Conservation (phyloP, 2,797 vertebrate genomes). For the Poecile montanus region DNA sequence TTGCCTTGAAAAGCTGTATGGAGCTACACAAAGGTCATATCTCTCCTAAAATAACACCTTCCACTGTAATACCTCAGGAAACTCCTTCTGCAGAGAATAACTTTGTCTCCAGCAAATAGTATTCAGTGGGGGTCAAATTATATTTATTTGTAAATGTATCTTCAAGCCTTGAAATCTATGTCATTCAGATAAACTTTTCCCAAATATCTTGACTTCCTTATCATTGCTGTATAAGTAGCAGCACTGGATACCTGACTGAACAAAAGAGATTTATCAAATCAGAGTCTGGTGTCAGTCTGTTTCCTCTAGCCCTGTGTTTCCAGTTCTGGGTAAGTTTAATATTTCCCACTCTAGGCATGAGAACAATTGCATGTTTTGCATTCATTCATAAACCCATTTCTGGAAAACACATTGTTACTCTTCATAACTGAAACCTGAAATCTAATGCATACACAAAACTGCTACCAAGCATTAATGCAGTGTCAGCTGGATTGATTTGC, state of each 20-base stretch:
- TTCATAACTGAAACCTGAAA: neutral
- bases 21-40: neutral
- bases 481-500: neutral
- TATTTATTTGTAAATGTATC: neutral
- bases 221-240: neutral
- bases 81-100: neutral
- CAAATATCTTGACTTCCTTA: neutral
- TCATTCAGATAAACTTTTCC: neutral
- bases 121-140: neutral
- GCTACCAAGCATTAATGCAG: neutral
- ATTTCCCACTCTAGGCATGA: neutral
- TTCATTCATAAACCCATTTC: neutral
- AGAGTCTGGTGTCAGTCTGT: neutral
- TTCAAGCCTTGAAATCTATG: neutral
- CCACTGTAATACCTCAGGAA: neutral
- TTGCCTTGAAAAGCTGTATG: neutral
- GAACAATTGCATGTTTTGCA: neutral
- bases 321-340: too few relatives aligned
- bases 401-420: neutral
- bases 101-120: neutral
- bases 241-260: neutral
- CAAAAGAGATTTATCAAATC: neutral
- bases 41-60: neutral
- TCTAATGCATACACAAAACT: neutral
- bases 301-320: neutral